Base-by-base conservation (phyloP, 2,888 invertebrate species). In the Philaethria dido region DNA sequence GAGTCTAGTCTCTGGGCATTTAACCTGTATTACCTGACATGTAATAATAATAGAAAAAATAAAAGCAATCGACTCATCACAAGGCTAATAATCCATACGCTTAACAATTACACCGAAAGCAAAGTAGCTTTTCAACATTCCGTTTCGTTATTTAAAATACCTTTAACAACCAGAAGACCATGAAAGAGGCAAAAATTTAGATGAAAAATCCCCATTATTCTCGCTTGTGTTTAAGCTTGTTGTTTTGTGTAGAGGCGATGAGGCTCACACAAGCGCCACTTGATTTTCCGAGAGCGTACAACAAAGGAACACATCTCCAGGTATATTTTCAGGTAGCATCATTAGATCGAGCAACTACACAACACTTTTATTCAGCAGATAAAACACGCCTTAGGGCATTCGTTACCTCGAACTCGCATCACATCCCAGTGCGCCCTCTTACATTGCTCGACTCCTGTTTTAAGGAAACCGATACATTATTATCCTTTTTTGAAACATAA, bases 381-480 rank as follows among this genome's bases (percentile, higher is more conserved):
- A 80, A 78, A 80, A 80, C 81, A 83, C 78, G 83, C 83, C 86
- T 80, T 69, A 72, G 71, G 84, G 86, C 83, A 79, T 88, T 88
- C 86, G 85, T 88, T 88, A 87, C 81, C 45, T 29, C 29, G 60
- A 60, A 76, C 75, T 77, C 79, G 77, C 71, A 74, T 80, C 79
- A 62, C 18, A 67, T 66, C 70, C 62, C 68, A 57, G 39, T 48
- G 62, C 50, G 66, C 42, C 60, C 45, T n/a, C 81, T 77, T 81
- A 77, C 78, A 77, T 74, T 75, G 75, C 72, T 78, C 79, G 75
- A 74, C 76, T 57, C 59, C 65, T 69, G 57, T 64, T 65, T 47
- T 36, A 47, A 62, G 11, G n/a, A 25, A 48, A 22, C 63, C 16
- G 29, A 48, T 61, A 64, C 55, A 82, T 83, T 87, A 85, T 84